These are phyloP conservation scores for Tridacna crocea DNA, from an alignment of 2,888 invertebrate species.

Conservation along the genomic window DNA sequence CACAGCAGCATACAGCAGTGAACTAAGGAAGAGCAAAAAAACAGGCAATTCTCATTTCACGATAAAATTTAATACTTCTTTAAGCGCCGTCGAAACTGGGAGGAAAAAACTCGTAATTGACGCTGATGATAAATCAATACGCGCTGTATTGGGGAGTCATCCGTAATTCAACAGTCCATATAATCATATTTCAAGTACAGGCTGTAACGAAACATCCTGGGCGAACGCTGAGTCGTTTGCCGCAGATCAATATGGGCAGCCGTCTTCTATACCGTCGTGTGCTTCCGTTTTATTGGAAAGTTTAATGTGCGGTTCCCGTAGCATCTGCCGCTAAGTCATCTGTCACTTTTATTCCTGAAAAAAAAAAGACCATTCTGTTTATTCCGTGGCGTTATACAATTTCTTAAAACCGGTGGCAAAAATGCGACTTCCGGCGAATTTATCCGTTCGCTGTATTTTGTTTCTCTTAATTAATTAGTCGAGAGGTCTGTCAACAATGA, in stretches of 20 bases:
- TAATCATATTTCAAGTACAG: conserved; percentile 6
- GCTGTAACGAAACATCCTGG: neutral
- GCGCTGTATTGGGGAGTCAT: neutral
- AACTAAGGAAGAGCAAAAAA: neutral
- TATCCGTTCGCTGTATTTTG: too few relatives aligned
- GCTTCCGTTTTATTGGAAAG: neutral
- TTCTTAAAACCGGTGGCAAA: neutral
- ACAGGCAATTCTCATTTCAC: neutral
- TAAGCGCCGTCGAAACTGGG: neutral
- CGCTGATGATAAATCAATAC: conserved; percentile 14
- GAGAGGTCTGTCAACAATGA: too few relatives aligned
- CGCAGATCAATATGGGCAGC: conserved; percentile 2
- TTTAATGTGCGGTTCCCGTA: neutral
- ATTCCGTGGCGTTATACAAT: neutral
- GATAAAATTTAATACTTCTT: conserved; percentile 7
- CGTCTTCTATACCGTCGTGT: conserved; percentile 2
- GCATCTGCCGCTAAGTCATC: conserved; percentile 8
- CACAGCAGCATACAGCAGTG: too few relatives aligned
- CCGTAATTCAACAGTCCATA: conserved; percentile 8
- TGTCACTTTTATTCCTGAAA: neutral
- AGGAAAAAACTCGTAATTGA: conserved; percentile 5
- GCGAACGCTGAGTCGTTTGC: neutral
- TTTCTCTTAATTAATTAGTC: too few relatives aligned
- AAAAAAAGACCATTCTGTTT: neutral
- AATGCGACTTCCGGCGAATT: too few relatives aligned